Conservation (phyloP, 2,113 vertebrate genomes). For the Marcusenius ussheri region DNA sequence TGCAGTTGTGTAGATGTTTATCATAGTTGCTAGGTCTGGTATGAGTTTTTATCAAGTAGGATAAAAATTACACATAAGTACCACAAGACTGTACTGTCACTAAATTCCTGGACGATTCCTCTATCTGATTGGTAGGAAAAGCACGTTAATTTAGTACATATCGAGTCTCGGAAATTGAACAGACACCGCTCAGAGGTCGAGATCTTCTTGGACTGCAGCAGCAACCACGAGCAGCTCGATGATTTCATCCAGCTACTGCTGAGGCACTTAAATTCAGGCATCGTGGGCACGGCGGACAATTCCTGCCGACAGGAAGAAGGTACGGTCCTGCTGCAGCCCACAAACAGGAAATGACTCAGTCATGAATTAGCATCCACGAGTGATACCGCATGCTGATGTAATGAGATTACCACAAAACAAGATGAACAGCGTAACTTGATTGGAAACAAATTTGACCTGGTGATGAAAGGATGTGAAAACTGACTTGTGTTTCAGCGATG, state of each 20-base stretch:
- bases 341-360: neutral
- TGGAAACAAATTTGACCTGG: neutral
- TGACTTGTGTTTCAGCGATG: slow-evolving; percentile 61
- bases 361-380: neutral
- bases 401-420: neutral
- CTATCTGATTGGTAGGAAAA: slow-evolving; percentile 70
- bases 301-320: slow-evolving; percentile 64
- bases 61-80: neutral
- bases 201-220: slow-evolving; percentile 92
- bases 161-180: slow-evolving; percentile 88
- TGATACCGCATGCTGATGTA: neutral
- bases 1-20: neutral
- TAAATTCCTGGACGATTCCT: neutral
- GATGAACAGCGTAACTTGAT: neutral
- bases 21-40: neutral
- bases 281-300: slow-evolving; percentile 70
- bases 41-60: neutral
- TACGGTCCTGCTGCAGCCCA: slow-evolving; percentile 33
- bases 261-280: slow-evolving; percentile 73
- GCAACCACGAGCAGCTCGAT: slow-evolving; percentile 80
- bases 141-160: slow-evolving; percentile 87
- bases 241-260: slow-evolving; percentile 83
- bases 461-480: neutral
- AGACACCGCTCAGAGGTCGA: slow-evolving; percentile 90
- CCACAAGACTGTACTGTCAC: neutral